Evolutionary conservation across 2,113 vertebrate species (phyloP).

Genomic region (Arothron firmamentum): DNA sequence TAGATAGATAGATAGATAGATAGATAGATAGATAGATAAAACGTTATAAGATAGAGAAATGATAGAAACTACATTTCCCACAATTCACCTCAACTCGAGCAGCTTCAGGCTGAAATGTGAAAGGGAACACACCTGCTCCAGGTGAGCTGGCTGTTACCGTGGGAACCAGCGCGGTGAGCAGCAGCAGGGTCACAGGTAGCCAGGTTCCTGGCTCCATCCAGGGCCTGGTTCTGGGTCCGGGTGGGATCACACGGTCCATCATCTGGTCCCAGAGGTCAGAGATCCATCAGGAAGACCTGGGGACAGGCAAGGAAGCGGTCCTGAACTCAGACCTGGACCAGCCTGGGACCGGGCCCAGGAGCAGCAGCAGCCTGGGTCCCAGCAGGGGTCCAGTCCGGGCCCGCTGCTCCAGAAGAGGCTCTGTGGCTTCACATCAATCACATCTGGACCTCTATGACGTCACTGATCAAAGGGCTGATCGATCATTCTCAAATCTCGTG

Average conservation of each 20-base stretch:
- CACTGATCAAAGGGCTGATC: not conserved
- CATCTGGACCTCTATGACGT: too few relatives aligned
- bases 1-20: not conserved
- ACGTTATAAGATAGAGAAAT: not conserved
- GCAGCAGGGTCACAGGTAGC: conserved; percentile 41
- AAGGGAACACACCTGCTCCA: conserved; percentile 53
- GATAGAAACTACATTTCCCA: conserved; percentile 1
- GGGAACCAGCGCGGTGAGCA: conserved; percentile 48
- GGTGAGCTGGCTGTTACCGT: conserved; percentile 54
- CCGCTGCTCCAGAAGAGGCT: too few relatives aligned
- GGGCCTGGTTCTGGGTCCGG: not conserved
- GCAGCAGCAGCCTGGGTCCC: too few relatives aligned
- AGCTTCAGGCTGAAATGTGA: not conserved
- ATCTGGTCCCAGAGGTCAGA: not conserved
- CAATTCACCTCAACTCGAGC: not conserved
- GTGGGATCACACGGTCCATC: conserved; percentile 52
- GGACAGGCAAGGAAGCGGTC: not conserved
- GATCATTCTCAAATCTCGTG: not conserved
- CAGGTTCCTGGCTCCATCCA: conserved; percentile 43
- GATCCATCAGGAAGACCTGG: conserved; percentile 42
- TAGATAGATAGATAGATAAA: not conserved
- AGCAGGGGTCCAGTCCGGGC: too few relatives aligned
- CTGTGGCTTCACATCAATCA: too few relatives aligned
- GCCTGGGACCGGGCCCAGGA: too few relatives aligned
- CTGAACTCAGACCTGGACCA: too few relatives aligned